These are phyloP conservation scores for Danaus melanippus DNA, from an alignment of 1,140 invertebrate species.

Conservation along the genomic window DNA sequence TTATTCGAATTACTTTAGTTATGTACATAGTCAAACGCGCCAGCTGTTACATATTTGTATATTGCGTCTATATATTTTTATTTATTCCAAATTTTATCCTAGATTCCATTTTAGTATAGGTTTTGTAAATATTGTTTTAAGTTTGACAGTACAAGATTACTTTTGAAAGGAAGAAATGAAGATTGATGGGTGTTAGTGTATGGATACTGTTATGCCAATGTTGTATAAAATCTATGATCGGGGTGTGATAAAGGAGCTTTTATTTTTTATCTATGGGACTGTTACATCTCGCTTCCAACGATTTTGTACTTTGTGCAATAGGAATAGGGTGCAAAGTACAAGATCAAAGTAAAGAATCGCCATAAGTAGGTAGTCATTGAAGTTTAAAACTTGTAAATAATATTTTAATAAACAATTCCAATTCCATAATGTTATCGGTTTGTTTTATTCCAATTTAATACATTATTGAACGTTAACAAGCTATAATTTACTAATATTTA, in stretches of 20 bases:
- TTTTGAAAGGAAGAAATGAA: too few relatives aligned
- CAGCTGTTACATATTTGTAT: constrained; percentile 37
- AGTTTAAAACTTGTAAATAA: constrained; percentile 44
- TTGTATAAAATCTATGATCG: not conserved
- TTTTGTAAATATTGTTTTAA: constrained; percentile 32
- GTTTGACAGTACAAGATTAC: constrained; percentile 9
- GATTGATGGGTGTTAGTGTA: constrained; percentile 1
- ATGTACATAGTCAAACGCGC: constrained; percentile 17
- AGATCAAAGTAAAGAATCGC: constrained; percentile 23
- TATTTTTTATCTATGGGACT: too few relatives aligned
- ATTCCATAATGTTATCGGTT: constrained; percentile 39
- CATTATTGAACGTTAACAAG: not conserved
- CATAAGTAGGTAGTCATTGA: constrained; percentile 43
- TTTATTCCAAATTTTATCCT: constrained; percentile 42
- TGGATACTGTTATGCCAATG: not conserved
- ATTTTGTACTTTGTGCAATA: too few relatives aligned
- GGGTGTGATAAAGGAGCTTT: not conserved
- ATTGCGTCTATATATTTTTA: constrained; percentile 34
- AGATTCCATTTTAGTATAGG: constrained; percentile 31
- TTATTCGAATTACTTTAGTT: constrained; percentile 1
- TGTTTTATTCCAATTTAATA: constrained; percentile 23
- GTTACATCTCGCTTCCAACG: too few relatives aligned
- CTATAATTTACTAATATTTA: not conserved
- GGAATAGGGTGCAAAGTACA: not conserved
- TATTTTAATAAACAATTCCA: constrained; percentile 54